Conservation (phyloP, 1,140 invertebrate genomes). For the Nomia melanderi region DNA sequence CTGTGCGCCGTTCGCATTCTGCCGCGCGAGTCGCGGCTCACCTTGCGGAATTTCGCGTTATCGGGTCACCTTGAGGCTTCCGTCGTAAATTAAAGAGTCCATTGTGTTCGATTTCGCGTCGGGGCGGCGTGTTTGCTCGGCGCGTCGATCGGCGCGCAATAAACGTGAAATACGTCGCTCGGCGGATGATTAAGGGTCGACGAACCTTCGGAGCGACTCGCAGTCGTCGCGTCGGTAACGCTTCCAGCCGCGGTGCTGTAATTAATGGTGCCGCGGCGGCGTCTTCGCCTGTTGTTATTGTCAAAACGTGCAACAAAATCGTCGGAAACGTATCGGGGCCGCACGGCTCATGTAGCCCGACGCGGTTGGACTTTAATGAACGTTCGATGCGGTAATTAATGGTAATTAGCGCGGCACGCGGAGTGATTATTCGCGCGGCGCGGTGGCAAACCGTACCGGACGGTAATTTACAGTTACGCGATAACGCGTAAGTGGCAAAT, state of each 20-base stretch:
- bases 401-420: not conserved
- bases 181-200: not conserved
- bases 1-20: no score
- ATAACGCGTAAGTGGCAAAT: not conserved
- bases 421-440: not conserved
- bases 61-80: not conserved
- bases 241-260: no score
- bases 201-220: not conserved
- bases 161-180: not conserved
- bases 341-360: not conserved
- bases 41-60: not conserved
- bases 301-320: not conserved
- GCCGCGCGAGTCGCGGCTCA: no score
- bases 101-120: not conserved
- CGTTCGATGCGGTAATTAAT: slow-evolving; percentile 35
- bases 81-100: not conserved
- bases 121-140: not conserved
- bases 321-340: not conserved
- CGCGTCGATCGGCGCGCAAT: not conserved
- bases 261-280: not conserved
- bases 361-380: not conserved
- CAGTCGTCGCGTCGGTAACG: no score
- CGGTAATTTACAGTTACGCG: slow-evolving; percentile 16
- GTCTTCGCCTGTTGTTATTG: not conserved
- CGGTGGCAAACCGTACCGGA: not conserved